phyloP scores from a whole-genome alignment of 2,888 invertebrate genomes.

The Eurytoma adleriae region DNA sequence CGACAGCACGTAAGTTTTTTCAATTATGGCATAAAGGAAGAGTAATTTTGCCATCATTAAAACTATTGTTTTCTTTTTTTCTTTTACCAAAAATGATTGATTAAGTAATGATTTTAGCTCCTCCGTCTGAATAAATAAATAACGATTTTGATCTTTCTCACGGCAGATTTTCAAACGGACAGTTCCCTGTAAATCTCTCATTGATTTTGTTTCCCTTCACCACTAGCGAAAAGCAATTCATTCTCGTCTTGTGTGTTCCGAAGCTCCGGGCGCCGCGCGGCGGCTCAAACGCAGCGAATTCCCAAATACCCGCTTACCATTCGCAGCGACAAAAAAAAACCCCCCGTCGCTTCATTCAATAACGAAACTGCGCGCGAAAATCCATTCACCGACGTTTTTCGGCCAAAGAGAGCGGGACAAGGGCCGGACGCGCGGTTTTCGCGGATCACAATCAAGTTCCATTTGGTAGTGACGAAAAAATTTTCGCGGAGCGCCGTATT shows the following conservation, averaged over 20 bases:
- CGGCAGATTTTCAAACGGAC: too few relatives aligned
- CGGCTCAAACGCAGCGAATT: neutral
- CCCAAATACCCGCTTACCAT: neutral
- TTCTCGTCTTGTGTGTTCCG: constrained; percentile 21
- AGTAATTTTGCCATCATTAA: too few relatives aligned
- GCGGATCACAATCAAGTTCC: constrained; percentile 53
- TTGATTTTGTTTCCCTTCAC: too few relatives aligned
- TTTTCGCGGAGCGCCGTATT: constrained; percentile 40
- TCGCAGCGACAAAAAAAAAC: neutral
- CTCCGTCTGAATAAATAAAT: too few relatives aligned
- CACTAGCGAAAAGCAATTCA: constrained; percentile 27
- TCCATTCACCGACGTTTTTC: constrained; percentile 23
- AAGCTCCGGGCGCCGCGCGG: neutral
- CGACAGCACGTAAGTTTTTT: too few relatives aligned
- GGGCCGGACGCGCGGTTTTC: constrained; percentile 6
- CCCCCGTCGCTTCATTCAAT: constrained; percentile 16
- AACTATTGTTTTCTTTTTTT: too few relatives aligned
- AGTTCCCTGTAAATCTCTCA: too few relatives aligned
- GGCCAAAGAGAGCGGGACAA: neutral
- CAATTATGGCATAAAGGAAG: too few relatives aligned
- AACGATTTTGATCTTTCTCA: too few relatives aligned
- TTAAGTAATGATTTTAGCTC: too few relatives aligned
- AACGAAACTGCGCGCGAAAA: constrained; percentile 21
- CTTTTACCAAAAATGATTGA: too few relatives aligned
- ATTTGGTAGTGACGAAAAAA: constrained; percentile 27